phyloP scores from a whole-genome alignment of 2,888 invertebrate species.

The Strigamia transsilvanica region DNA sequence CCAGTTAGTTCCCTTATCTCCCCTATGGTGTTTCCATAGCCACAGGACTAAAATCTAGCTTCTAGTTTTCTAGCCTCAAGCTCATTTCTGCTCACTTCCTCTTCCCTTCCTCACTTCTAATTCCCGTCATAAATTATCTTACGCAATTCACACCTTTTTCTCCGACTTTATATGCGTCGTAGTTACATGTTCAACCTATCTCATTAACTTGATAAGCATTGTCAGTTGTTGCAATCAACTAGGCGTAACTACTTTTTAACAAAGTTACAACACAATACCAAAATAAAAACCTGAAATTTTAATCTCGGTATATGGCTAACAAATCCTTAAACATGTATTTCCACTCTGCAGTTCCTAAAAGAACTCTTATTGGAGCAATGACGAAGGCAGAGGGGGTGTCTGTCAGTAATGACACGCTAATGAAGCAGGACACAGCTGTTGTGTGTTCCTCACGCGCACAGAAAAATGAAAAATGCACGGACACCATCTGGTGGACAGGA shows the following conservation, averaged over 20 bases:
- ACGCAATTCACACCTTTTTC: constrained; percentile 53
- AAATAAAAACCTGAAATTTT: background rate
- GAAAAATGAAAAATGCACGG: constrained; percentile 46
- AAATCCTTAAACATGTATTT: background rate
- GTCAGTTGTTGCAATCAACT: constrained; percentile 38
- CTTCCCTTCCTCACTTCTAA: constrained; percentile 51
- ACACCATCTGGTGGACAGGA: constrained; percentile 50
- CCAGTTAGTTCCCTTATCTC: constrained; percentile 56
- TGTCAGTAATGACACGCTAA: constrained; percentile 50
- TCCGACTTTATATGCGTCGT: constrained; percentile 31
- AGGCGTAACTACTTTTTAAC: constrained; percentile 12
- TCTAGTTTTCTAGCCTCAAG: constrained; percentile 49
- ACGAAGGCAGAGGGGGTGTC: constrained; percentile 41
- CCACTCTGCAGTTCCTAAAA: background rate
- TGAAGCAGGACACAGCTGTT: constrained; percentile 52
- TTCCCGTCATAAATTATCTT: constrained; percentile 53
- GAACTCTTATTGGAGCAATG: constrained; percentile 27
- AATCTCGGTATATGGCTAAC: background rate
- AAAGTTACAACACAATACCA: constrained; percentile 4
- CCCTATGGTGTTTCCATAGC: constrained; percentile 50
- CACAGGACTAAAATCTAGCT: constrained; percentile 41
- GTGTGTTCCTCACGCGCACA: constrained; percentile 51
- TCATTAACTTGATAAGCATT: constrained; percentile 39
- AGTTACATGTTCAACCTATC: constrained; percentile 34
- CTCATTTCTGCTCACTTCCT: constrained; percentile 50